These are phyloP conservation scores for Eutrigla gurnardus DNA, from an alignment of 2,797 vertebrate species.

Conservation along the genomic window DNA sequence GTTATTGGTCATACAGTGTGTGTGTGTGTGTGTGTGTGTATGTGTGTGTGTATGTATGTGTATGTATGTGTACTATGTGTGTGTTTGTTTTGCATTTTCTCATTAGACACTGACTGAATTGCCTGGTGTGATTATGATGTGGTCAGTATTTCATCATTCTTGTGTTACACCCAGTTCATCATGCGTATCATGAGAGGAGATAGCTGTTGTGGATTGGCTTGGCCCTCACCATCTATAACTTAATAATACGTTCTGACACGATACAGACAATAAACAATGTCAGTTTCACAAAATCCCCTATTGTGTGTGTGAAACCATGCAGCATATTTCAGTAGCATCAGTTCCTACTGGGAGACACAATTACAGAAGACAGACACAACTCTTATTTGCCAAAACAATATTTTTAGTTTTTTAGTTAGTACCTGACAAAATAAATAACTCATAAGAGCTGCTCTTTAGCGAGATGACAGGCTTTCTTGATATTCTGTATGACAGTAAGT, in stretches of 20 bases:
- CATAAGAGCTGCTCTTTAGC: constrained; percentile 31
- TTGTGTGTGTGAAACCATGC: constrained; percentile 29
- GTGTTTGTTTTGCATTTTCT: constrained; percentile 16
- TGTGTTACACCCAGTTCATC: constrained; percentile 27
- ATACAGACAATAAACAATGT: constrained; percentile 53
- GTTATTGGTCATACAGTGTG: not conserved
- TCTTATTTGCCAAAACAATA: constrained; percentile 63
- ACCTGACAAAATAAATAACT: constrained; percentile 56
- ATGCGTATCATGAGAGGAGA: constrained; percentile 20
- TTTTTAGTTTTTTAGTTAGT: constrained; percentile 45
- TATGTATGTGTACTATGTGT: too few relatives aligned
- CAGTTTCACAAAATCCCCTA: constrained; percentile 42
- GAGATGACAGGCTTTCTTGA: constrained; percentile 58
- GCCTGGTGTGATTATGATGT: constrained; percentile 12
- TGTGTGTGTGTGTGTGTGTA: too few relatives aligned
- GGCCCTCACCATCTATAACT: constrained; percentile 10
- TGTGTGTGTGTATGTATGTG: too few relatives aligned
- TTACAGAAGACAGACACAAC: constrained; percentile 46
- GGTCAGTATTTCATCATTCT: constrained; percentile 17
- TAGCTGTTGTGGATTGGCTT: constrained; percentile 27
- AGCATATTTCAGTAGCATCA: constrained; percentile 56
- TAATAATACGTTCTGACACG: constrained; percentile 46
- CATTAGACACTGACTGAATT: constrained; percentile 10
- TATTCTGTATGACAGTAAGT: constrained; percentile 71
- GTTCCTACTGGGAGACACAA: constrained; percentile 35